These are phyloP conservation scores for Zalophus californianus DNA, from an alignment of 2,797 vertebrate species.

Conservation along the genomic window DNA sequence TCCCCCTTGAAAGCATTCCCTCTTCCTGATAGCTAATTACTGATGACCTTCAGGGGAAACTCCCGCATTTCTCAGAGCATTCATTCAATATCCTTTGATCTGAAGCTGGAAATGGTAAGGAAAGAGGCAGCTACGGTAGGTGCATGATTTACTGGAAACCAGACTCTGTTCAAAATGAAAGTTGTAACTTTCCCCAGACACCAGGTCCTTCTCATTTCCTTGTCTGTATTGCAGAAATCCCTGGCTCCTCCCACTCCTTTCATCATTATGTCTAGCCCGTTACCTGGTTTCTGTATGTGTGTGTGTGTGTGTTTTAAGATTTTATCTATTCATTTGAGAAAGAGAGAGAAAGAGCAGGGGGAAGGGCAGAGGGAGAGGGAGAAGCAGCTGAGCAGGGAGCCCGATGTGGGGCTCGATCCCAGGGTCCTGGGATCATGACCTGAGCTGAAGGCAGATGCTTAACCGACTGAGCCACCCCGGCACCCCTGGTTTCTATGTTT, in stretches of 20 bases:
- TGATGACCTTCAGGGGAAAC: background rate
- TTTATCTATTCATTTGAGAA: background rate
- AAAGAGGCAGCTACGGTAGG: background rate
- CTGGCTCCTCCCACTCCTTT: background rate
- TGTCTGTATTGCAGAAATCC: background rate
- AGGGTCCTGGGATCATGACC: background rate
- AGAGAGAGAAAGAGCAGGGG: background rate
- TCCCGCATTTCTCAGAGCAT: background rate
- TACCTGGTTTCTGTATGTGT: background rate
- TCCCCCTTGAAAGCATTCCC: background rate
- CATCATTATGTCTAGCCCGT: background rate
- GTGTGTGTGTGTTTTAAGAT: background rate
- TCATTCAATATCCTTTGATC: constrained; percentile 38
- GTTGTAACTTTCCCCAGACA: constrained; percentile 18
- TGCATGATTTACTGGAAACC: constrained; percentile 25
- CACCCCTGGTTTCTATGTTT: background rate
- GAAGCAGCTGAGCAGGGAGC: background rate
- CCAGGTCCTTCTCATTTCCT: constrained; percentile 55
- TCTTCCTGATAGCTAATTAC: background rate
- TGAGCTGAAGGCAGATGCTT: background rate
- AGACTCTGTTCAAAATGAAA: constrained; percentile 53
- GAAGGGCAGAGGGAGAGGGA: background rate
- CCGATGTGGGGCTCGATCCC: background rate
- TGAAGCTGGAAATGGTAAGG: background rate
- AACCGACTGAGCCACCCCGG: background rate